A percentile compares a stretch with the other conserved stretches of the same genome.
Evolutionary conservation across 35 echinoderm and acorn worm genomes (phyloP).

Genomic region (Anneissia japonica): DNA sequence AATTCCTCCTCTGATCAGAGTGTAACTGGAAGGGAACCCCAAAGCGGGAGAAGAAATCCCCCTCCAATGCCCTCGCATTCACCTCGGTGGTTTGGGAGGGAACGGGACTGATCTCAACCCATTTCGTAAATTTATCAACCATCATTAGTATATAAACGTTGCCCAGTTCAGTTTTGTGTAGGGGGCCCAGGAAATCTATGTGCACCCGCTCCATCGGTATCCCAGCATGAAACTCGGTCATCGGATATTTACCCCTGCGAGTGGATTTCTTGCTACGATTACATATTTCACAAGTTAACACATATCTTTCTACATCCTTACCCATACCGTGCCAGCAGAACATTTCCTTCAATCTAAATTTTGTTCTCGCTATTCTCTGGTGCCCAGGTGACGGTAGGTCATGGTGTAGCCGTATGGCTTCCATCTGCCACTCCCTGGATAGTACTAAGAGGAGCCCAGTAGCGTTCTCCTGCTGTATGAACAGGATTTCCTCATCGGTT

Average conservation of each 20-base stretch:
- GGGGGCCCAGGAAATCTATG: conserved; percentile 15
- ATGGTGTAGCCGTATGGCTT: conserved; percentile 27
- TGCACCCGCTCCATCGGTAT: conserved; percentile 42
- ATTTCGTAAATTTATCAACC: conserved; percentile 16
- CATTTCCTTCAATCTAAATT: neutral
- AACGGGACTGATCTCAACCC: conserved; percentile 41
- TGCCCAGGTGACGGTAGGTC: conserved; percentile 31
- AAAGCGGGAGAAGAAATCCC: conserved; percentile 44
- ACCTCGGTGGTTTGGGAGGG: conserved; percentile 30
- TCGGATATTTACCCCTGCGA: neutral
- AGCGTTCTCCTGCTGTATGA: neutral
- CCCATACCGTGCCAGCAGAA: conserved; percentile 47
- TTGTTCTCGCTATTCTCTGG: conserved; percentile 17
- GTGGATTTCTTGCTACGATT: conserved; percentile 40
- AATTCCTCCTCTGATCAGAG: conserved; percentile 54
- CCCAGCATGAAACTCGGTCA: conserved; percentile 27
- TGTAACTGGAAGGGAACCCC: conserved; percentile 26
- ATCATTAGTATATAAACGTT: too few relatives aligned
- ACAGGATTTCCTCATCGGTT: conserved; percentile 3
- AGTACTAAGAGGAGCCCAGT: too few relatives aligned
- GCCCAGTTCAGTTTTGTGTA: too few relatives aligned
- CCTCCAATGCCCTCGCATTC: conserved; percentile 29
- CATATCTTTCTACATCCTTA: conserved; percentile 18
- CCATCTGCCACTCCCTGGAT: neutral
- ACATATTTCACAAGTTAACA: conserved; percentile 10